phyloP scores from a whole-genome alignment of 1,140 invertebrate genomes.

The Trialeurodes vaporariorum region DNA sequence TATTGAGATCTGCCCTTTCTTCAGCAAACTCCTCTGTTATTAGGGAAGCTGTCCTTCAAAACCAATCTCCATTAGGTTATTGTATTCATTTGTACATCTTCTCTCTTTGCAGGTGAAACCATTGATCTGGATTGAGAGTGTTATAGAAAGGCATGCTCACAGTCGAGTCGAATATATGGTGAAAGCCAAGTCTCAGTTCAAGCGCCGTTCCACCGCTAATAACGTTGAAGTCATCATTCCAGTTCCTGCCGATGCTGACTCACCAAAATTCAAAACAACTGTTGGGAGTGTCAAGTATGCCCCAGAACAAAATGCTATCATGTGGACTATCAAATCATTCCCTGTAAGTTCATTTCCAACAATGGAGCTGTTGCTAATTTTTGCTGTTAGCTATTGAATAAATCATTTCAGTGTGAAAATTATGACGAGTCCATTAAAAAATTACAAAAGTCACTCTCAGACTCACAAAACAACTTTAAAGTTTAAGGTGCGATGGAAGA shows the following conservation, averaged over 20 bases:
- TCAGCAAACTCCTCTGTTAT: conserved; percentile 7
- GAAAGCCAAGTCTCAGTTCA: conserved; percentile 98
- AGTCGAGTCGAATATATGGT: conserved; percentile 99
- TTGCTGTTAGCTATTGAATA: too few relatives aligned
- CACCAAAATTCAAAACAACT: conserved; percentile 97
- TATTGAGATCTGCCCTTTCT: too few relatives aligned
- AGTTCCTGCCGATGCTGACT: conserved; percentile 95
- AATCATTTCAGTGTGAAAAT: too few relatives aligned
- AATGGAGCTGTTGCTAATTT: too few relatives aligned
- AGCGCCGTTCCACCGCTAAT: conserved; percentile 93
- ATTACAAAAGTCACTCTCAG: too few relatives aligned
- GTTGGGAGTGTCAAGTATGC: conserved; percentile 97
- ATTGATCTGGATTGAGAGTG: conserved; percentile 98
- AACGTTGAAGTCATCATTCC: conserved; percentile 99
- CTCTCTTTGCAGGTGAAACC: conserved; percentile 63
- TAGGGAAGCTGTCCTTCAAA: not conserved
- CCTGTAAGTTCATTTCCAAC: conserved; percentile 49
- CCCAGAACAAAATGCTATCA: conserved; percentile 93
- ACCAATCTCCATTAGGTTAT: not conserved
- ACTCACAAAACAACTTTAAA: too few relatives aligned
- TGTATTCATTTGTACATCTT: conserved; percentile 4
- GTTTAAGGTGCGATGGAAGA: too few relatives aligned
- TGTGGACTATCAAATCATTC: conserved; percentile 99
- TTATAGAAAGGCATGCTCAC: conserved; percentile 97
- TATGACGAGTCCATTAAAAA: too few relatives aligned